Conservation (phyloP, 1,140 invertebrate genomes). For the Drusus annulatus region DNA sequence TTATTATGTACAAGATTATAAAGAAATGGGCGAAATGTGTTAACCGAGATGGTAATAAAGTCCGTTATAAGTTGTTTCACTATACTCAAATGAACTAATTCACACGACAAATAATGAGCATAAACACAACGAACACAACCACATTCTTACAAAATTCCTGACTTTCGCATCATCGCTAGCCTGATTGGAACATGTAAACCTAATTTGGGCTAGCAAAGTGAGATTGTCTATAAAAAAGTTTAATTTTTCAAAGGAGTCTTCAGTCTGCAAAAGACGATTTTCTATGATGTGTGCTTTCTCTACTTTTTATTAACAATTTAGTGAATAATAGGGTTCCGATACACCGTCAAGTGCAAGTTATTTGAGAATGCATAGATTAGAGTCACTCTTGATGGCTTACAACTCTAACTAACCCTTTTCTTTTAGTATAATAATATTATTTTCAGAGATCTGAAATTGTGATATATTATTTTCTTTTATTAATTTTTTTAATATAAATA, state of each 20-base stretch:
- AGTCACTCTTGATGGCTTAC: neutral
- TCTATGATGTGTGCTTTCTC: neutral
- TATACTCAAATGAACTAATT: conserved; percentile 47
- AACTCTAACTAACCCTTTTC: no score
- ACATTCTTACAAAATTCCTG: conserved; percentile 51
- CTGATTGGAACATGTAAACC: neutral
- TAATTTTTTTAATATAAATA: no score
- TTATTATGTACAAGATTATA: neutral
- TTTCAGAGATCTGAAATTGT: no score
- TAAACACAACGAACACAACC: conserved; percentile 36
- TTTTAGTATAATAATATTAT: no score
- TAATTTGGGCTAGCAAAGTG: conserved; percentile 1
- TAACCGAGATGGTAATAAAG: neutral
- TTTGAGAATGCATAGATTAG: neutral
- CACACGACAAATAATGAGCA: conserved; percentile 49
- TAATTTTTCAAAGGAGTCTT: neutral
- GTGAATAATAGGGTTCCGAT: neutral
- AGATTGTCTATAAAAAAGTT: neutral
- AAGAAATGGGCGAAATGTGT: neutral
- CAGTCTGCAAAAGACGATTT: no score
- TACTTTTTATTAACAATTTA: conserved; percentile 11
- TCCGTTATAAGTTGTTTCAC: conserved; percentile 44
- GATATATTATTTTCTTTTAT: no score
- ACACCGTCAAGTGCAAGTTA: neutral
- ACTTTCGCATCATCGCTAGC: conserved; percentile 50